Base-by-base conservation (phyloP, 2,888 invertebrate genomes). In the Dastarcus helophoroides region DNA sequence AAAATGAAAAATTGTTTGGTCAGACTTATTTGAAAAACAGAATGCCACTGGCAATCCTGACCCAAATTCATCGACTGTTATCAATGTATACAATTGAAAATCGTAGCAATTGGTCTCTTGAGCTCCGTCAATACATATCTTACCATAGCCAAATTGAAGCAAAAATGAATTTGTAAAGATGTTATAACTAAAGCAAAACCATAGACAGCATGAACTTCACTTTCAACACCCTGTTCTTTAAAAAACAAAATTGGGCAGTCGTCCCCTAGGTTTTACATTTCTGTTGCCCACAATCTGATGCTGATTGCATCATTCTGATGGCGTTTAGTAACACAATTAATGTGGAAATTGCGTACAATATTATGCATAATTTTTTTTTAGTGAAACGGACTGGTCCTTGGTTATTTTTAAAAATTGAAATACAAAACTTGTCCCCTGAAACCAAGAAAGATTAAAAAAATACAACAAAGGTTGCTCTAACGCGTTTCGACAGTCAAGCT, bases 1-100 rank as follows among this genome's bases (percentile, higher is more conserved):
- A 44, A 15, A 35, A 13, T 5, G 24, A n/a, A n/a, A 39, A 29
- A 14, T 37, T 15, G 3, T n/a, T 4, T 15, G 26, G 27, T 47
- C 35, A 4, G n/a, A 25, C 16, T 37, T 6, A 31, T 37, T 47
- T 19, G 37, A 36, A 7, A 43, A 25, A 23, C 38, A 38, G 22
- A 41, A 47, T 9, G 44, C 40, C n/a, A 31, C 34, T 0, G 47
- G 44, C 15, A 21, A 34, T n/a, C 46, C 40, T 15, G 32, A 22
- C 11, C 35, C 27, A 24, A 29, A 33, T 25, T 44, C 41, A 36
- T 46, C 47, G 0, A 39, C 10, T 9, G 35, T 31, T 6, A 42
- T 15, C n/a, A 36, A 9, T 2, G 36, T 30, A 30, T 30, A 36
- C 13, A 36, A 13, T 16, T 36, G 35, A 16, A 32, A 33, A 14